These are phyloP conservation scores for Drosophila busckii DNA, from an alignment of 1,140 invertebrate genomes.

Conservation along the genomic window DNA sequence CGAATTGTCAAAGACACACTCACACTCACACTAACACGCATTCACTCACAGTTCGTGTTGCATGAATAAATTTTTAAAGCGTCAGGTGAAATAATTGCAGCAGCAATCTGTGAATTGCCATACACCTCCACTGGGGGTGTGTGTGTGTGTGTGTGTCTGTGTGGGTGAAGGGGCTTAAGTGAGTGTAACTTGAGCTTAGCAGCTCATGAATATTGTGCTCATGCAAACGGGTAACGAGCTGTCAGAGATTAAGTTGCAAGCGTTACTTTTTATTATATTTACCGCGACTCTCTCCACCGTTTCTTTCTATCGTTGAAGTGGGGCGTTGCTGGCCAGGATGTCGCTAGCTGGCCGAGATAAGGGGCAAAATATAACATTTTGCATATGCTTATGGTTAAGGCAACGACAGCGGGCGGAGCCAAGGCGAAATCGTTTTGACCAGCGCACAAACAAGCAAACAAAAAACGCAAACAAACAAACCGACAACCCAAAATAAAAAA, in stretches of 20 bases:
- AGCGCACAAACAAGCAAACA: conserved; percentile 61
- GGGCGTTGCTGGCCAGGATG: conserved; percentile 16
- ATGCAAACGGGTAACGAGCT: conserved; percentile 77
- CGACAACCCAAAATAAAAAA: conserved; percentile 8
- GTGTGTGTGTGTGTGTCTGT: background rate
- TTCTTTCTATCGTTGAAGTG: background rate
- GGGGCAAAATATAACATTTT: conserved; percentile 63
- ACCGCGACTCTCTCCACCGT: no score
- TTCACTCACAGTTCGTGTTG: no score
- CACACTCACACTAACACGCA: no score
- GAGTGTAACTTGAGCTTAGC: conserved; percentile 74
- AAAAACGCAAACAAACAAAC: conserved; percentile 34
- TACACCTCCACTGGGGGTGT: conserved; percentile 12
- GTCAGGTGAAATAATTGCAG: conserved; percentile 48
- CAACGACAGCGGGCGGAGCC: conserved; percentile 1
- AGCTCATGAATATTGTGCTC: conserved; percentile 76
- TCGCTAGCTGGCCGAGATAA: conserved; percentile 53
- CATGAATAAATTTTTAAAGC: conserved; percentile 55
- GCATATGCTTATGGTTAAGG: conserved; percentile 56
- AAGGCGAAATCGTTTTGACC: conserved; percentile 71
- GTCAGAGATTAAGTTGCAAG: conserved; percentile 77
- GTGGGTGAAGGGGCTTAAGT: conserved; percentile 2
- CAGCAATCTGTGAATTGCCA: conserved; percentile 40
- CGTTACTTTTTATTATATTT: conserved; percentile 78
- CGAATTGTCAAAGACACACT: conserved; percentile 62